Percentiles rank a stretch among this genome's conserved stretches.
Evolutionary conservation across 2,113 vertebrate genomes (phyloP).

Genomic region (Phyllostomus hastatus): DNA sequence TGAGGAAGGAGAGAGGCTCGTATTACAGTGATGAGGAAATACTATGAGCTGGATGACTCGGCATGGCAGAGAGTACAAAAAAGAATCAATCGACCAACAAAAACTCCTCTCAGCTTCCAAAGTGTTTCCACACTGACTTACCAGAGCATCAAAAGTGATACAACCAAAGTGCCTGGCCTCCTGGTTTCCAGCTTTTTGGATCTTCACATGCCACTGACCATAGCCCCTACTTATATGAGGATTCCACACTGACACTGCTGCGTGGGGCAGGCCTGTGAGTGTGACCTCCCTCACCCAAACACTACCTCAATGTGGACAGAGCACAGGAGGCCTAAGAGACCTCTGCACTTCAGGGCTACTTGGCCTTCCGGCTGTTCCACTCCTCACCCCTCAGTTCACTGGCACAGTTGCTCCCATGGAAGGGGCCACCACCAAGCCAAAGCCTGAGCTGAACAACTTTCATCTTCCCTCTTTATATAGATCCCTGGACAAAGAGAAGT

Average conservation of each 20-base stretch:
- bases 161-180: accelerated
- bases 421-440: background rate
- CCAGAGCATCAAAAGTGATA: too few species aligned
- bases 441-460: too few species aligned
- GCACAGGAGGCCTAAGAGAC: background rate
- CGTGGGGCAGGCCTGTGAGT: background rate
- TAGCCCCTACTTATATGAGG: accelerated
- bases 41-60: background rate
- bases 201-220: too few species aligned
- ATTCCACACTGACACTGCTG: background rate
- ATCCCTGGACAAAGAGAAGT: background rate
- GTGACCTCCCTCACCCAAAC: background rate
- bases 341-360: background rate
- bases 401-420: background rate
- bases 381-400: background rate
- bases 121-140: background rate
- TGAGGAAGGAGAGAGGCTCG: background rate
- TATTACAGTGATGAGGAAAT: background rate
- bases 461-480: background rate
- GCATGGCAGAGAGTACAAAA: background rate
- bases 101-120: background rate
- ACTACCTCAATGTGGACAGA: background rate
- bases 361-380: background rate
- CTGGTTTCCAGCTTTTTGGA: background rate
- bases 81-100: background rate